Conservation (phyloP, 2,888 invertebrate species). For the Drosophila histrio region DNA sequence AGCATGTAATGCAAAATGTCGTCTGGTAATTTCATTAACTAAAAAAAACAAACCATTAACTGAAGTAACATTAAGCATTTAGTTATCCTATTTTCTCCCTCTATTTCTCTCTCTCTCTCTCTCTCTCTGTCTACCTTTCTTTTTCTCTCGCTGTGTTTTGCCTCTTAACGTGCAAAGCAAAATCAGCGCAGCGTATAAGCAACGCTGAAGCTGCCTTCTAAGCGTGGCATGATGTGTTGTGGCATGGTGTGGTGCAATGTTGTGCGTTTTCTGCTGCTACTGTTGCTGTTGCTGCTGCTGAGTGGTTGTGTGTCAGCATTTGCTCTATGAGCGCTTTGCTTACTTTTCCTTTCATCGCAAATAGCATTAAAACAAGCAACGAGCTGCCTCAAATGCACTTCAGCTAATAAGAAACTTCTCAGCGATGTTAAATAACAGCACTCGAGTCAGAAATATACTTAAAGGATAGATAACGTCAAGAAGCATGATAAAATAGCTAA, state of each 20-base stretch:
- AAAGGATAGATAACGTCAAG: background rate
- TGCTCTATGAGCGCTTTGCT: slow-evolving; percentile 9
- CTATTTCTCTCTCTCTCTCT: background rate
- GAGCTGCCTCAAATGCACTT: slow-evolving; percentile 43
- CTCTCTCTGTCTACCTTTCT: background rate
- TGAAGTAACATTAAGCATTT: slow-evolving; percentile 47
- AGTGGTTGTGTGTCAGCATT: slow-evolving; percentile 35
- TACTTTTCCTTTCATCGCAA: slow-evolving; percentile 34
- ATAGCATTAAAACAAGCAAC: slow-evolving; percentile 33
- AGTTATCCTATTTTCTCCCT: slow-evolving; percentile 5
- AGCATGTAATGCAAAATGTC: slow-evolving; percentile 38
- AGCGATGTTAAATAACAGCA: slow-evolving; percentile 6
- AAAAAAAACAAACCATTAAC: slow-evolving; percentile 41
- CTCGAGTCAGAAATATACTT: background rate
- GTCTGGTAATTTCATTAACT: slow-evolving; percentile 59
- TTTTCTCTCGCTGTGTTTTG: background rate
- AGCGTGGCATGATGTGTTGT: background rate
- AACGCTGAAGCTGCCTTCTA: slow-evolving; percentile 5
- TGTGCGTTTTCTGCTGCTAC: background rate
- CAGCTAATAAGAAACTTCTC: slow-evolving; percentile 31
- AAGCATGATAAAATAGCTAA: background rate
- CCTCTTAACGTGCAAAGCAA: slow-evolving; percentile 20
- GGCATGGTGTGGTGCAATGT: background rate
- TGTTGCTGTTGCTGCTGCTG: background rate
- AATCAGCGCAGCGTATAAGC: slow-evolving; percentile 43